A percentile compares a stretch with the other conserved stretches of the same genome.
Evolutionary conservation across 2,797 vertebrate species (phyloP).

Genomic region (Malacoraja senta): DNA sequence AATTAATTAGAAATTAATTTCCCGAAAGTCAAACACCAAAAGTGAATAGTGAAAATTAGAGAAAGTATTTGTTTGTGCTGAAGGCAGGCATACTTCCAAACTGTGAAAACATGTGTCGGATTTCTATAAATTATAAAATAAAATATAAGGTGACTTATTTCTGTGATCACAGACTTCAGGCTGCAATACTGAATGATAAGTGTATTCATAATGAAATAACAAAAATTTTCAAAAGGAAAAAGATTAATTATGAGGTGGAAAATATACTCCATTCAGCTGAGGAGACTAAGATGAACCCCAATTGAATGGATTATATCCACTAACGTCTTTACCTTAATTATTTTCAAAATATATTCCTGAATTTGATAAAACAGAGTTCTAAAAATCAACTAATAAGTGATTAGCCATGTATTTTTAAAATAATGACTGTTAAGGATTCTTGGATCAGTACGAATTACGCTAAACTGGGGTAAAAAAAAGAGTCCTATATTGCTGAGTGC

Average conservation of each 20-base stretch:
- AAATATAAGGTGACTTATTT: background rate
- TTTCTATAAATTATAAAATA: background rate
- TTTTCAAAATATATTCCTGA: background rate
- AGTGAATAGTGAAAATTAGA: background rate
- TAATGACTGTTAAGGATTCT: background rate
- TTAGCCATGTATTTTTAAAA: background rate
- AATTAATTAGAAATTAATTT: slow-evolving; percentile 5
- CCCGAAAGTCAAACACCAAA: background rate
- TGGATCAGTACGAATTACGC: background rate
- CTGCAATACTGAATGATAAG: background rate
- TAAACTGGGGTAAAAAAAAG: background rate
- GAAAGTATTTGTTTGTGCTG: too few relatives aligned
- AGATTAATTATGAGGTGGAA: background rate
- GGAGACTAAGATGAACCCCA: background rate
- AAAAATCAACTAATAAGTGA: too few relatives aligned
- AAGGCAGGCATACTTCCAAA: background rate
- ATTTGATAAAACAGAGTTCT: background rate
- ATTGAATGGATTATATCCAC: background rate
- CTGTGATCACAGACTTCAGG: background rate
- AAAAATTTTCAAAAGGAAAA: background rate
- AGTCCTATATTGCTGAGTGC: background rate
- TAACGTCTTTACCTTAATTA: background rate
- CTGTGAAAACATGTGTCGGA: background rate
- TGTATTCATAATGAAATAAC: background rate
- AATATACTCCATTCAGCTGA: background rate